Base-by-base conservation (phyloP, 2,888 invertebrate genomes). In the Griposia aprilina region DNA sequence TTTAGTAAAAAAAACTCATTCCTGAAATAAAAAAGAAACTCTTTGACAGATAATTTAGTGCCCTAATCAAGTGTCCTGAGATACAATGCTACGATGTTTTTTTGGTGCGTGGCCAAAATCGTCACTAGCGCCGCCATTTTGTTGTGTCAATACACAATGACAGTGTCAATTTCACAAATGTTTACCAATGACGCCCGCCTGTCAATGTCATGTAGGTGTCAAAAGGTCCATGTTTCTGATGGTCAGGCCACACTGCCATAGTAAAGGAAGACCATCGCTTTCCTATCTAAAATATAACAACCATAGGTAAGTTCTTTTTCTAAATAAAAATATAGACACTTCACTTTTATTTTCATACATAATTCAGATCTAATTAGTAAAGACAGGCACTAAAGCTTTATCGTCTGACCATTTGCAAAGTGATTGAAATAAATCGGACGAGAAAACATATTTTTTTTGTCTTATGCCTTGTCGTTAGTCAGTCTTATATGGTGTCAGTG, bases 371-470 rank as follows among this genome's bases (percentile, higher is more conserved):
- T 89, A 83, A 89, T 89, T 89, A 88, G 82, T 81, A 63, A 69
- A 62, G 41, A 75, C 78, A 86, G 68, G 45, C 70, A 77, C 80
- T 87, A 81, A 81, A 80, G 50, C 63, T 86, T 88, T 86, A 86
- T 88, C 73, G 74, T 26, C 65, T 68, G 76, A 71, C 85, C 88
- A 87, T 90, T 90, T 84, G 77, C 83, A 68, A 71, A 85, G 90
- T 87, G 88, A 90, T 92, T 90, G 90, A 89, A 90, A 91, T 92
- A 93, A 93, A 93, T 92, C 90, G 84, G 84, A 66, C 74, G 82
- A 68, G 36, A 75, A 80, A 83, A 80, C 82, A 67, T 52, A 0
- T 26, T 68, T 88, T 88, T 87, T 86, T 86, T 88, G 66, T 71
- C 65, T 77, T 70, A 74, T 59, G 71, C 57, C 67, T 17, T 74